Percentiles rank a stretch among this genome's conserved stretches.
Conservation (phyloP, 2,113 vertebrate species). For the Fukomys damarensis region DNA sequence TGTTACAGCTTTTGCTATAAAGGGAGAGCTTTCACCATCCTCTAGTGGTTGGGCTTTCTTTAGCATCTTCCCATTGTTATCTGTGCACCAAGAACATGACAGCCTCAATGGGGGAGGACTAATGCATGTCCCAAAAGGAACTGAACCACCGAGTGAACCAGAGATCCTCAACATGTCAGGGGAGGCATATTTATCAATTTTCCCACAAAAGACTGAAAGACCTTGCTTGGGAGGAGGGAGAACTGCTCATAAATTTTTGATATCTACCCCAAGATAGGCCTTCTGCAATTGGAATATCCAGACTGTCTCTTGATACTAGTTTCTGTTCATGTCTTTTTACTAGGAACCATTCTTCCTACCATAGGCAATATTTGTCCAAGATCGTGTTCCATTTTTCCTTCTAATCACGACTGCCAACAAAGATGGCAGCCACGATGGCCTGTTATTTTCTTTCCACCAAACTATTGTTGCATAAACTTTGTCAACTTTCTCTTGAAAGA, state of each 20-base stretch:
- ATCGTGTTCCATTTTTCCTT: not conserved
- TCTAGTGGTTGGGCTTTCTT: not conserved
- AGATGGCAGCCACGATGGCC: not conserved
- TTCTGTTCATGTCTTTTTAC: not conserved
- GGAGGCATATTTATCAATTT: not conserved
- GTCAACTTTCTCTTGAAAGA: conserved; percentile 5
- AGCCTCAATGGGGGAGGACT: not conserved
- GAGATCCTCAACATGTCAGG: not conserved
- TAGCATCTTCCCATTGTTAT: not conserved
- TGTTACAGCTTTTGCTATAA: not conserved
- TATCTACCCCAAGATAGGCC: not conserved
- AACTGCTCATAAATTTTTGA: not conserved
- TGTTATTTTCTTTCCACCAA: not conserved
- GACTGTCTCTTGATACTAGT: not conserved
- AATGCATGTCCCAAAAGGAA: not conserved
- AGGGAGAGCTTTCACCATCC: not conserved
- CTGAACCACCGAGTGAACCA: not conserved
- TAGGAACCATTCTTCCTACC: not conserved
- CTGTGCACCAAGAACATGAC: not conserved
- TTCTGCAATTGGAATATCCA: not conserved
- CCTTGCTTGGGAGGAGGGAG: not conserved
- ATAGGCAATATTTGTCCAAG: not conserved
- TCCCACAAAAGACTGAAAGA: not conserved
- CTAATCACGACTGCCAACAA: not conserved
- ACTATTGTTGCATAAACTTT: not conserved